phyloP scores from a whole-genome alignment of 1,140 invertebrate genomes.

The Spodoptera frugiperda region DNA sequence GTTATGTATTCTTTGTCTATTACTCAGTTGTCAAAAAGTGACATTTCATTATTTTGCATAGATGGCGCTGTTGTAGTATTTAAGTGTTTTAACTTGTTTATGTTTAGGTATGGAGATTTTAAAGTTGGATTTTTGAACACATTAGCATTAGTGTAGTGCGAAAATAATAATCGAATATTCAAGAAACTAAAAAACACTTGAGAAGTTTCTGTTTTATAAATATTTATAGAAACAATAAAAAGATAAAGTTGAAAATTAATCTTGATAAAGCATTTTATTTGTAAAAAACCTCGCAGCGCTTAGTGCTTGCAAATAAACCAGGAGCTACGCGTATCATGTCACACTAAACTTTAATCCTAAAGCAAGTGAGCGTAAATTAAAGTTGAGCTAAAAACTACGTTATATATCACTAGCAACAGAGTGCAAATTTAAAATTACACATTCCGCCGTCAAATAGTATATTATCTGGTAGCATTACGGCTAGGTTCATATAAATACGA shows the following conservation, averaged over 20 bases:
- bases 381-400: constrained; percentile 22
- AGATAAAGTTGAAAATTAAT: not conserved
- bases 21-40: not conserved
- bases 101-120: too few relatives aligned
- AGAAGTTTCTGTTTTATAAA: not conserved
- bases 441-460: constrained; percentile 28
- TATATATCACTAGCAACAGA: constrained; percentile 39
- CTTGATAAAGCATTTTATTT: constrained; percentile 28
- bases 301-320: not conserved
- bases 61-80: constrained; percentile 14
- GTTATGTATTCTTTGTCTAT: constrained; percentile 50
- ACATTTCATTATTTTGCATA: constrained; percentile 12
- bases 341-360: constrained; percentile 24
- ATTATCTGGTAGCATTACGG: constrained; percentile 52
- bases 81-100: too few relatives aligned
- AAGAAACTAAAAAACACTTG: not conserved
- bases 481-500: constrained; percentile 60
- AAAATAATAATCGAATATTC: not conserved
- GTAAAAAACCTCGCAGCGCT: constrained; percentile 6
- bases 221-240: not conserved
- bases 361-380: constrained; percentile 20
- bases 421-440: constrained; percentile 47
- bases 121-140: too few relatives aligned
- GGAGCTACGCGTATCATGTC: constrained; percentile 2
- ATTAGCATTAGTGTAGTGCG: too few relatives aligned